These are phyloP conservation scores for Blennius ocellaris DNA, from an alignment of 2,113 vertebrate genomes.

Conservation along the genomic window DNA sequence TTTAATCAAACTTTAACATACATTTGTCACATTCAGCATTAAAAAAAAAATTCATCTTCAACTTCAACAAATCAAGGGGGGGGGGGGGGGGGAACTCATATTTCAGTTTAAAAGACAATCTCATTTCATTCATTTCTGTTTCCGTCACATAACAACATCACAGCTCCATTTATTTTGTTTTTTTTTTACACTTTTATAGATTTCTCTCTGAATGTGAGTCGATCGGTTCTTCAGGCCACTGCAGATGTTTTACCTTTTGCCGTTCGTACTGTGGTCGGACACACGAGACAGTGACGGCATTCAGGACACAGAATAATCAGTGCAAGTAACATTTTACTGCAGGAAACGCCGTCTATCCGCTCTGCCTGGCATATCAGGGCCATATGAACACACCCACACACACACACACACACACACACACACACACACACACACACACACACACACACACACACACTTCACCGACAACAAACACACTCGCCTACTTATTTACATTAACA, in stretches of 20 bases:
- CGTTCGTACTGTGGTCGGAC: background rate
- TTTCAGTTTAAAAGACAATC: too few relatives aligned
- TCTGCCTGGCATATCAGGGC: background rate
- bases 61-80: conserved; percentile 1
- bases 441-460: background rate
- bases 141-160: background rate
- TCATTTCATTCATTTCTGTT: background rate
- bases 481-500: conserved; percentile 19
- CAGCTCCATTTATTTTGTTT: conserved; percentile 1
- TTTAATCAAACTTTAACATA: background rate
- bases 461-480: conserved; percentile 28
- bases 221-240: conserved; percentile 3
- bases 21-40: background rate
- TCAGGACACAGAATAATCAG: background rate
- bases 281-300: conserved; percentile 13
- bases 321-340: conserved; percentile 20
- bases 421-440: background rate
- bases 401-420: background rate
- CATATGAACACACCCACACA: background rate
- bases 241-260: background rate
- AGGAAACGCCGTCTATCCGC: conserved; percentile 13
- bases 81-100: too few relatives aligned
- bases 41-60: background rate
- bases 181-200: background rate
- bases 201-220: conserved; percentile 4